Base-by-base conservation (phyloP, 2,113 vertebrate species). In the Nansenia antarctica region DNA sequence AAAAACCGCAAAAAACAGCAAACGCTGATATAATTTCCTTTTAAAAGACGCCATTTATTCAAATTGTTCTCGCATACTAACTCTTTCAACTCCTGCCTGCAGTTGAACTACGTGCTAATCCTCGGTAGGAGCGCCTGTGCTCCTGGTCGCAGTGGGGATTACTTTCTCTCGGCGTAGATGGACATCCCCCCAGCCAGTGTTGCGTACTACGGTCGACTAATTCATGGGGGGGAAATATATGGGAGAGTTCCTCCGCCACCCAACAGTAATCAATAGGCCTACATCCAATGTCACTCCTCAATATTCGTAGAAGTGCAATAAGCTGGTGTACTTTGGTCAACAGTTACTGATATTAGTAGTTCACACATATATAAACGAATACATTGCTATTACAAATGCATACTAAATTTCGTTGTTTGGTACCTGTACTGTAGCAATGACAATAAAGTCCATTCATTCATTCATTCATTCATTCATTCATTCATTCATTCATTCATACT, bases 11-110 rank as follows among this genome's bases (percentile, higher is more conserved):
- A 86, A 62, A 65, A 91, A 59, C 87, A 91, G 90, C 87, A 85
- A 69, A 53, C 75, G 91, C 82, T 87, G 89, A 68, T 83, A 79
- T 74, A 87, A 68, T 76, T 73, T 88, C 89, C 85, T 73, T 84
- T 85, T 82, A 61, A 87, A 80, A 72, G 68, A 84, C 85, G 85
- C 92, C 92, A 93, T 94, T 92, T 90, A 92, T 66, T 53, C 73
- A 8, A 83, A 67, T 76, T 72, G 75, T 89, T 65, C 68, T 68
- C 27, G 80, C 93, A 92, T 93, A 74, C 89, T 83, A 74, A 83
- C 60, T 77, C 53, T 69, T 66, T 49, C 62, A 52, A 76, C 27
- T 79, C 69, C 68, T 70, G 70, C 76, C 84, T 78, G 74, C 71
- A 64, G 52, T 63, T 53, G 80, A 75, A 71, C 83, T 54, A 37